These are phyloP conservation scores for Agriopis leucophaearia DNA, from an alignment of 2,888 invertebrate species.

Conservation along the genomic window DNA sequence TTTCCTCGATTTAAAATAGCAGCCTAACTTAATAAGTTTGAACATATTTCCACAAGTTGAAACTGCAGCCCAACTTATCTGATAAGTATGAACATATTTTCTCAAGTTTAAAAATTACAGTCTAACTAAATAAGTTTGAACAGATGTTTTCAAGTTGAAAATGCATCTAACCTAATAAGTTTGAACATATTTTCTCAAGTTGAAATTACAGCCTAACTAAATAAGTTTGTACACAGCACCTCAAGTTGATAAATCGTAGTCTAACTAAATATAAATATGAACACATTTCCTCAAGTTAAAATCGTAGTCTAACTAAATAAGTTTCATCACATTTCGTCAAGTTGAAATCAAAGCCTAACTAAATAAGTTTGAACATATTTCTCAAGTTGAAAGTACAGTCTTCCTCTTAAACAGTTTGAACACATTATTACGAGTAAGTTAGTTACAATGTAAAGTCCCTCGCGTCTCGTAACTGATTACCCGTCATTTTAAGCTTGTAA, in stretches of 20 bases:
- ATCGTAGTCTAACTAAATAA: no score
- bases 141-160: background rate
- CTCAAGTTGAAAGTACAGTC: background rate
- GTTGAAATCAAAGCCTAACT: no score
- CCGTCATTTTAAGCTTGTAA: constrained; percentile 22
- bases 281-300: background rate
- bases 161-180: background rate
- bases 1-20: background rate
- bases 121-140: background rate
- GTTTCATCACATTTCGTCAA: background rate
- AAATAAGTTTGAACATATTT: background rate
- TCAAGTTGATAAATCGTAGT: no score
- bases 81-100: background rate
- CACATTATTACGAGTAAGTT: background rate
- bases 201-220: no score
- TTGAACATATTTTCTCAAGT: background rate
- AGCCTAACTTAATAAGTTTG: no score
- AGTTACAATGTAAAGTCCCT: background rate
- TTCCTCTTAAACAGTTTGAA: background rate
- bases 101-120: background rate
- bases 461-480: constrained; percentile 21
- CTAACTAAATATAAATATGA: no score
- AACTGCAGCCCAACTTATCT: no score
- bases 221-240: no score
- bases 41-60: no score